These are phyloP conservation scores for Endomychus coccineus DNA, from an alignment of 2,888 invertebrate genomes.

Conservation along the genomic window DNA sequence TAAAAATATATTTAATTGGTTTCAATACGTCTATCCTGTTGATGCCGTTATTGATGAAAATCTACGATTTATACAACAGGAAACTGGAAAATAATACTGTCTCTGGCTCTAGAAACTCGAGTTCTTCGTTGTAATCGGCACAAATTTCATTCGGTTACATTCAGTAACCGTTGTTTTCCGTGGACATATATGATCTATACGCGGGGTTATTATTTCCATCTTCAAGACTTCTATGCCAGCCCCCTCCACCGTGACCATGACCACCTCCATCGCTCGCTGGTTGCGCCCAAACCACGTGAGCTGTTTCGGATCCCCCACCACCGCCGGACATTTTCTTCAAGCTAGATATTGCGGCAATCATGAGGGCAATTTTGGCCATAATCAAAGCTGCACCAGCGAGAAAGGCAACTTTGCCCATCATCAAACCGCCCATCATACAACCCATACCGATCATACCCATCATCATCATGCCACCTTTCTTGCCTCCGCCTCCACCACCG, in stretches of 20 bases:
- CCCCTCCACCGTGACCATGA: constrained; percentile 28
- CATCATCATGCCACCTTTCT: constrained; percentile 48
- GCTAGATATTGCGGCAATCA: constrained; percentile 55
- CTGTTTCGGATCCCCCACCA: constrained; percentile 43
- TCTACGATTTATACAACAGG: no score
- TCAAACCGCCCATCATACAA: constrained; percentile 58
- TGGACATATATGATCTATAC: no score
- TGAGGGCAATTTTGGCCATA: constrained; percentile 58
- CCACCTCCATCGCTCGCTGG: constrained; percentile 39
- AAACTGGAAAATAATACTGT: no score
- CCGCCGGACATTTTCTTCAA: constrained; percentile 54
- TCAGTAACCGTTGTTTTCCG: no score
- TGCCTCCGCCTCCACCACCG: constrained; percentile 33
- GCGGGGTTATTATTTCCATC: no score
- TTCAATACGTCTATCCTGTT: no score
- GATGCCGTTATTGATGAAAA: no score
- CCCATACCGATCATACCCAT: constrained; percentile 55
- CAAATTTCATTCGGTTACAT: no score
- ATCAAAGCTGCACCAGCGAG: constrained; percentile 60
- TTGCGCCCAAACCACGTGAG: constrained; percentile 49
- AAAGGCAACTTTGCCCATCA: constrained; percentile 60
- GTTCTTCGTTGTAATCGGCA: no score
- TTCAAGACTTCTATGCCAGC: constrained; percentile 42
- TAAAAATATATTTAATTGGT: no score
- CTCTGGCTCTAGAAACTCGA: no score